Evolutionary conservation across 2,113 vertebrate species (phyloP), one percentile per base, ranked within the genome.

Genomic region (Paraplagusia blochii): DNA sequence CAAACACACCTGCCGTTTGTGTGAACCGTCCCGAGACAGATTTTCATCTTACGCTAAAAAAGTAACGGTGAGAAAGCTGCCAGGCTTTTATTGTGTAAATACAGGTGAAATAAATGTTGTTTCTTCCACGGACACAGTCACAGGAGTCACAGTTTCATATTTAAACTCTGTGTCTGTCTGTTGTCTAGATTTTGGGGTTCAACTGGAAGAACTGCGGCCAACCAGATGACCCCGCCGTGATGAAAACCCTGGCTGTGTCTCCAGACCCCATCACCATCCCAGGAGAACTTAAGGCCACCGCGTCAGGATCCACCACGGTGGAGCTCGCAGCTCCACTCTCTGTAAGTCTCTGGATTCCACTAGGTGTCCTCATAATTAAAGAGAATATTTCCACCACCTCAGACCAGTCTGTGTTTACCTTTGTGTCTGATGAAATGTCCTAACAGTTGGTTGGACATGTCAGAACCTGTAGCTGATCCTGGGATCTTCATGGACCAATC

Each of bases 221-320:
- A n/a, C 68, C 82, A 0, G 77, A 84, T 2, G 80, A 15, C 18
- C 86, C 89, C 3, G 90, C 88, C 3, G 66, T 88, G 0, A 19
- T 91, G 58, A 85, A 82, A 72, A 72, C 29, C 6, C 82, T 92
- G 19, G 15, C 7, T 0, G 0, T 91, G 66, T 83, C 86, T 44
- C 91, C 90, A 0, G 89, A 92, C 33, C 90, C 90, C 1, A 87
- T 91, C 76, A 0, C 12, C 59, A 85, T 92, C 49, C 91, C 91
- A 0, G 91, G 91, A 9, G 66, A 76, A n/a, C 15, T 92, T 60
- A 85, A 19, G 0, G 88, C 88, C 14, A 69, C 72, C 0, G 88
- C 88, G 0, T 77, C 88, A 0, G 91, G 87, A 1, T 57, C 73
- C 49, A 90, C 90, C 0, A 39, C 68, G 0, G 83, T 90, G 0